These are phyloP conservation scores for Autographa gamma DNA, from an alignment of 2,888 invertebrate species.

Conservation along the genomic window DNA sequence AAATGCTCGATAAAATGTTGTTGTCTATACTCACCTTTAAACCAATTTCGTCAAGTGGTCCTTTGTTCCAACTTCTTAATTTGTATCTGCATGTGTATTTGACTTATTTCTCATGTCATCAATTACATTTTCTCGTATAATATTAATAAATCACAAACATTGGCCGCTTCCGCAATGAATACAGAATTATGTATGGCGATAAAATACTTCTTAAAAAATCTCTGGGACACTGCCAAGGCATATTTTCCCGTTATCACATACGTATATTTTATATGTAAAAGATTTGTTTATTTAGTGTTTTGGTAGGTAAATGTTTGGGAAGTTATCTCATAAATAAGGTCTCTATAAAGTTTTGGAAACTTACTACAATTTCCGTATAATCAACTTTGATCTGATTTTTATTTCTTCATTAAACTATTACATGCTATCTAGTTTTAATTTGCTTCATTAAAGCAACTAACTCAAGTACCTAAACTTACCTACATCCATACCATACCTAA, in stretches of 20 bases:
- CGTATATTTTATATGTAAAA: slow-evolving; percentile 19
- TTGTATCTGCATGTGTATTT: too few species aligned
- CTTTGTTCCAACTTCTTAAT: too few species aligned
- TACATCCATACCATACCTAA: too few species aligned
- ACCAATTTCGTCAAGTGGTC: too few species aligned
- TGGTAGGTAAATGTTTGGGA: slow-evolving; percentile 28
- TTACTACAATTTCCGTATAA: not conserved
- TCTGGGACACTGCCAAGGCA: slow-evolving; percentile 50
- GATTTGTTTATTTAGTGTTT: slow-evolving; percentile 34
- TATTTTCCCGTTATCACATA: slow-evolving; percentile 36
- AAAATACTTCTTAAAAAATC: slow-evolving; percentile 38
- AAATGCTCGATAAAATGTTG: too few species aligned
- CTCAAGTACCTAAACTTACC: too few species aligned
- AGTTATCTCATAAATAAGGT: slow-evolving; percentile 22
- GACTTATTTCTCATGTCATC: not conserved
- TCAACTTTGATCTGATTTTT: too few species aligned
- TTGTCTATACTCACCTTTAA: too few species aligned
- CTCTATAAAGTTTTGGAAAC: slow-evolving; percentile 15
- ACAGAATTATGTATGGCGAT: slow-evolving; percentile 37
- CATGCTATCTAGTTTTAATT: too few species aligned
- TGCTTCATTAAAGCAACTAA: too few species aligned
- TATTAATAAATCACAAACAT: slow-evolving; percentile 26
- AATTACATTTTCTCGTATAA: not conserved
- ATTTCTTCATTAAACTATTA: too few species aligned
- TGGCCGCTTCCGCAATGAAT: slow-evolving; percentile 41